Evolutionary conservation across 2,113 vertebrate genomes (phyloP), one percentile per base, ranked within the genome.

Genomic region (Eudyptes chrysolophus): DNA sequence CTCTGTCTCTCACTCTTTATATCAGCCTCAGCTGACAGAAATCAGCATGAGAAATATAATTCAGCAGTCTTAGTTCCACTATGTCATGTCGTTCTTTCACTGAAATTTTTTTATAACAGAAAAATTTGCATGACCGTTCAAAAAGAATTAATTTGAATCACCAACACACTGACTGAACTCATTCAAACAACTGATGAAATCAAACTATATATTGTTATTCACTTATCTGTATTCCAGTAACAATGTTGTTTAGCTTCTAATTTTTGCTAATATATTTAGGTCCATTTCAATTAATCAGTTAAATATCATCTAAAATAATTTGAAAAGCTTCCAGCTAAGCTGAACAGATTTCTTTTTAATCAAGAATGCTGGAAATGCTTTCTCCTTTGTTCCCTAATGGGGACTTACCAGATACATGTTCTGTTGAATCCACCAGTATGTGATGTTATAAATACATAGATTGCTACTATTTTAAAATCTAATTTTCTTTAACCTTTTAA

Each of bases 141-240:
- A 72, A 88, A 69, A 57, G 3, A 82, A 91, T 75, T 49, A 66
- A 58, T 66, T 62, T 42, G 6, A 85, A 82, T 55, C 49, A 72
- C 48, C 32, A 82, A 34, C 32, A 78, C 44, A 57, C n/a, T 70
- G 46, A n/a, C 66, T 89, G 38, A 92, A 85, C 18, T 82, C 34
- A 83, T 90, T 94, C n/a, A 90, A 90, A 89, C 40, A 87, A 66
- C 46, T 61, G 44, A 93, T 61, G 38, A 78, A 94, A 70, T 81
- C 40, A 75, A 91, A 64, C 21, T 27, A 70, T 34, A 42, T 72
- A 84, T 75, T 76, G 46, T 42, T 96, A 81, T 74, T 84, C 26
- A 42, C 7, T 54, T 62, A 82, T n/a, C 16, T 29, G 21, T 40
- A 51, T 84, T 84, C 54, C 52, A 79, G 49, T 76, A 92, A 83